Evolutionary conservation across 1,140 invertebrate species (phyloP).

Genomic region (Zeugodacus cucurbitae): DNA sequence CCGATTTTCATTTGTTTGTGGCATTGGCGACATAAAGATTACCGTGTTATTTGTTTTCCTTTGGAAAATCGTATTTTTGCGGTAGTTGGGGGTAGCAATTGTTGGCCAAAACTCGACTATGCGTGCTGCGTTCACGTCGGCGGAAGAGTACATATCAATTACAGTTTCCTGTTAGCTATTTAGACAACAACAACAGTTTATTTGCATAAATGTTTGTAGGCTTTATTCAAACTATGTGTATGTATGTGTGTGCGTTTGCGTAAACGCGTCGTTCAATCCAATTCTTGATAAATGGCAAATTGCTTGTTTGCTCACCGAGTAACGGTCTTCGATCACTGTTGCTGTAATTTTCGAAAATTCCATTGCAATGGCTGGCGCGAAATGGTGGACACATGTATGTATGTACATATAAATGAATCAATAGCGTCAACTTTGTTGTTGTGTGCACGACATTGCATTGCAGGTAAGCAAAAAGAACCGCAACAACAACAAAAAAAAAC

Average conservation of each 20-base stretch:
- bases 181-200: background rate
- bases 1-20: background rate
- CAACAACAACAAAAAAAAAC: slow-evolving; percentile 29
- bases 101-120: background rate
- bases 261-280: background rate
- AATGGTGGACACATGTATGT: background rate
- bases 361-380: background rate
- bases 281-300: slow-evolving; percentile 34
- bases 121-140: background rate
- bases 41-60: background rate
- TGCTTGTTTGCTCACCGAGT: slow-evolving; percentile 30
- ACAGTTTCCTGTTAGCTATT: too few relatives aligned
- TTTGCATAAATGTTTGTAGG: background rate
- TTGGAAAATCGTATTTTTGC: background rate
- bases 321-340: slow-evolving; percentile 5
- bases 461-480: background rate
- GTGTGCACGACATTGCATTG: background rate
- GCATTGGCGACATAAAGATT: background rate
- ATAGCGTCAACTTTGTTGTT: background rate
- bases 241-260: background rate
- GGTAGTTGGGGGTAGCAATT: background rate
- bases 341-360: slow-evolving; percentile 29
- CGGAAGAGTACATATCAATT: background rate
- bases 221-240: too few relatives aligned
- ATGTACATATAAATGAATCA: background rate